Conservation (phyloP, 1,140 invertebrate genomes). For the Pseudomyrmex concolor region DNA sequence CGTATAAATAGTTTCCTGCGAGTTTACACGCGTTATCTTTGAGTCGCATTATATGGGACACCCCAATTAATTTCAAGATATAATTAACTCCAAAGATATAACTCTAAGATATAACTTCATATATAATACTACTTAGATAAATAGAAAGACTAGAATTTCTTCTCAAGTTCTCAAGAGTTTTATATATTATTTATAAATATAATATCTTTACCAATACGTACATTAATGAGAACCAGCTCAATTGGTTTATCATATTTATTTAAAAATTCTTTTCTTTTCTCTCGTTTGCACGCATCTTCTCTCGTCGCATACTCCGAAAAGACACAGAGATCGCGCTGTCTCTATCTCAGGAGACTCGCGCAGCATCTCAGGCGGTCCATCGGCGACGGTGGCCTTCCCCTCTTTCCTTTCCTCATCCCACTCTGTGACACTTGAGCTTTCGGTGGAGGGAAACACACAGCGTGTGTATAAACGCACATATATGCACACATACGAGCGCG, state of each 20-base stretch:
- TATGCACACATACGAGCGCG: not conserved
- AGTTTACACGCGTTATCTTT: not conserved
- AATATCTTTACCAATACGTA: no score
- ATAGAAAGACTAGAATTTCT: no score
- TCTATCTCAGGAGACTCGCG: conserved; percentile 61
- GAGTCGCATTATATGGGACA: not conserved
- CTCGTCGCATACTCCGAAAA: conserved; percentile 21
- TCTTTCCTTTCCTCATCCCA: not conserved
- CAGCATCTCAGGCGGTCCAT: conserved; percentile 81
- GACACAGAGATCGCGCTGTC: conserved; percentile 64
- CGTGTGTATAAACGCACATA: conserved; percentile 27
- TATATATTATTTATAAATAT: no score
- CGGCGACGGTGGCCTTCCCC: conserved; percentile 67
- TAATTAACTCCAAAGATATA: no score
- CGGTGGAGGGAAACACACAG: conserved; percentile 58
- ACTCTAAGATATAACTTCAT: no score
- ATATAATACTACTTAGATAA: no score
- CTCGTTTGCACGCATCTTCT: conserved; percentile 12
- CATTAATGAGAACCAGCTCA: no score
- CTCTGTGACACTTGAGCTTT: conserved; percentile 54
- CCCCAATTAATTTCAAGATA: not conserved
- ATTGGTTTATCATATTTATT: no score
- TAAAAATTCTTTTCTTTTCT: conserved; percentile 25
- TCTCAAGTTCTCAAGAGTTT: no score
- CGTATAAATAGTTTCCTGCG: not conserved